These are phyloP conservation scores for Apis laboriosa DNA, from an alignment of 1,140 invertebrate genomes.

Conservation along the genomic window DNA sequence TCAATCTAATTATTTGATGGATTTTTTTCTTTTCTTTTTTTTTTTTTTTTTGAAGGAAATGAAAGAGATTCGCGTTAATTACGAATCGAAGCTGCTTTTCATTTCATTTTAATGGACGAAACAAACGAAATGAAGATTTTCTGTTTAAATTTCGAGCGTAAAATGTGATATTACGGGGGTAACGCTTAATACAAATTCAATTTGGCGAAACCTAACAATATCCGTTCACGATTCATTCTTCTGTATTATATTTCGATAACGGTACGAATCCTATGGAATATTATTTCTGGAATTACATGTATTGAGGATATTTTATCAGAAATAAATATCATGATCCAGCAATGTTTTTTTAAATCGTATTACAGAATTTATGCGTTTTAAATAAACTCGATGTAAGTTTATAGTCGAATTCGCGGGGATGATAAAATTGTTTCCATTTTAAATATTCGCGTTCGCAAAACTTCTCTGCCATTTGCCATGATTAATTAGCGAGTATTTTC, in stretches of 20 bases:
- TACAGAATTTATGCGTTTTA: background rate
- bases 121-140: background rate
- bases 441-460: background rate
- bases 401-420: background rate
- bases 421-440: background rate
- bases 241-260: background rate
- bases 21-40: background rate
- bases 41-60: no score
- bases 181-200: constrained; percentile 1
- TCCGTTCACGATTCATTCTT: background rate
- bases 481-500: background rate
- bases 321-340: background rate
- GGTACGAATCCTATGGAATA: background rate
- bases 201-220: background rate
- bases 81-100: background rate
- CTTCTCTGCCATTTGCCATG: background rate
- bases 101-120: background rate
- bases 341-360: background rate
- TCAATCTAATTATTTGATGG: no score
- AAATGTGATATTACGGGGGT: background rate
- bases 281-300: background rate
- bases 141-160: background rate
- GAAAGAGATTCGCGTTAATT: background rate
- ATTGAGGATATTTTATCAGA: background rate
- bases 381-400: background rate